phyloP scores from a whole-genome alignment of 2,113 vertebrate species.

The Sinocyclocheilus anophthalmus region DNA sequence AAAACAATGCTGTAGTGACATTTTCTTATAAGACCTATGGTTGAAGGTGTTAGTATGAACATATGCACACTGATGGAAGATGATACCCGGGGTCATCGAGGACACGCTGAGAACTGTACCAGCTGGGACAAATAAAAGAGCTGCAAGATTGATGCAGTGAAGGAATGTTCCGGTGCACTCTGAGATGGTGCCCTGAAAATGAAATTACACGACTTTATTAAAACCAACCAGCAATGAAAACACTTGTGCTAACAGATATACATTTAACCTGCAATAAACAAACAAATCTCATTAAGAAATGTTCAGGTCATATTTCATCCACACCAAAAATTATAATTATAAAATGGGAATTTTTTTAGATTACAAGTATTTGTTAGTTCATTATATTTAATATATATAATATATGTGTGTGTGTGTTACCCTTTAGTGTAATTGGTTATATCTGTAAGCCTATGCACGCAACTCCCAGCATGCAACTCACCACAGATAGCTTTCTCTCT shows the following conservation, averaged over 20 bases:
- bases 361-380: too few relatives aligned
- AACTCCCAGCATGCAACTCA: slow-evolving; percentile 66
- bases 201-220: background rate
- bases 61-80: background rate
- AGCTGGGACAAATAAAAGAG: slow-evolving; percentile 80
- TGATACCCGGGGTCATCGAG: slow-evolving; percentile 86
- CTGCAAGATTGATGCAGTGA: slow-evolving; percentile 75
- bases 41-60: background rate
- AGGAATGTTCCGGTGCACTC: slow-evolving; percentile 78
- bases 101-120: slow-evolving; percentile 73
- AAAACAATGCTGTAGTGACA: background rate
- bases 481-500: slow-evolving; percentile 82
- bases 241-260: background rate
- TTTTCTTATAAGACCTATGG: background rate
- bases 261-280: background rate
- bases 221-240: background rate
- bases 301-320: too few relatives aligned
- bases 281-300: background rate
- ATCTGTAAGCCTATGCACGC: background rate
- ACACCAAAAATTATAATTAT: too few relatives aligned
- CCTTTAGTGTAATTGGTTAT: background rate
- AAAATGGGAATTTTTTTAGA: too few relatives aligned
- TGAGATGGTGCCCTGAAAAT: slow-evolving; percentile 75
- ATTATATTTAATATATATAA: too few relatives aligned
- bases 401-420: too few relatives aligned